Base-by-base conservation (phyloP, 2,113 vertebrate species). In the Tauraco erythrolophus region DNA sequence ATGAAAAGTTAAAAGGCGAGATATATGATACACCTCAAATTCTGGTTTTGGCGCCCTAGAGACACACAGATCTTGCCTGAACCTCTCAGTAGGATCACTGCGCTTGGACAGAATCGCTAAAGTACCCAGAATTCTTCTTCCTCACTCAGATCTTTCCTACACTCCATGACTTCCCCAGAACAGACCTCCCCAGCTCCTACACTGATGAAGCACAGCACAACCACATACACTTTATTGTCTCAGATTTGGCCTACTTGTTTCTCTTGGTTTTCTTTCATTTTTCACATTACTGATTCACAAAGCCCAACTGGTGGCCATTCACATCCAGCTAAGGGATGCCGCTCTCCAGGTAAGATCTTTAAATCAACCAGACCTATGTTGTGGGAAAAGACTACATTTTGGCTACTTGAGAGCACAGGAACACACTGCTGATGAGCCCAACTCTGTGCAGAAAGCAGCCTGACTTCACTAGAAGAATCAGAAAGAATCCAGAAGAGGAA, bases 351-450 rank as follows among this genome's bases (percentile, higher is more conserved):
- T 6, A 46, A 41, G 15, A 28, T 14, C 30, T 60, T 76, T 19
- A 39, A 75, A 22, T 14, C 11, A 43, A 28, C 6, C 3, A n/a
- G 30, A 22, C 0, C 6, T 27, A 2, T 16, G 2, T 16, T 21
- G 23, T 10, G 19, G 13, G 6, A 48, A 65, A 53, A 93, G 2
- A 15, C 5, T 23, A 6, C 3, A 41, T 14, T 89, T 51, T 21
- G 30, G 19, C 27, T 48, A 14, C 6, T 30, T 65, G 30, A 43
- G 39, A 39, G 27, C 16, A 48, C 6, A 35, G 17, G 24, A 54
- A 75, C 22, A 53, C 6, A 3, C 7, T 43, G 61, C 13, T 79
- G 7, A 22, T 5, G 8, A 79, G 19, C 6, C 3, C 51, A 58
- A 6, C 9, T 11, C 10, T 9, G 18, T 1, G 21, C 12, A 82